Base-by-base conservation (phyloP, 2,113 vertebrate species). In the Rhinoptilus africanus region DNA sequence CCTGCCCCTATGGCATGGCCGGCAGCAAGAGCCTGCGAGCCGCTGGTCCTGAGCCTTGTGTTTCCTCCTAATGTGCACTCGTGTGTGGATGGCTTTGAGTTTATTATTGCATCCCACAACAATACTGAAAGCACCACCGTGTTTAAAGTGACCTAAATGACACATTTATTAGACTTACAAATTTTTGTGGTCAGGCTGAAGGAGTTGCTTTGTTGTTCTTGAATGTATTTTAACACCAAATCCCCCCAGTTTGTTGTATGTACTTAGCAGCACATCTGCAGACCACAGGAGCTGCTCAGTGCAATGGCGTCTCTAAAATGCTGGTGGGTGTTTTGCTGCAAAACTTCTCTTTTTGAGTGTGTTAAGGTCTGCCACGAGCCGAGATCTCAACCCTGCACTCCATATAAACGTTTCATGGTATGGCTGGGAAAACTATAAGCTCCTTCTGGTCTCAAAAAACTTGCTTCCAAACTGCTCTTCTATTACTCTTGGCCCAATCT, bases 61-160 rank as follows among this genome's bases (percentile, higher is more conserved):
- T 34, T 72, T 50, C 23, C 7, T 87, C 63, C 30, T 66, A 1
- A 32, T 0, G 0, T 10, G 16, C 2, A 0, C 32, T 57, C 7
- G 6, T 62, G 10, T 6, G 32, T 16, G 59, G 53, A 21, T 8
- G 16, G 19, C 16, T 59, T 26, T 47, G 20, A 27, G 28, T 54
- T 95, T 32, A 15, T 75, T 53, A 5, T n/a, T 41, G 34, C 20
- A 26, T 48, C 56, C 32, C 32, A 26, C 43, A 69, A 35, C 45
- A 21, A 14, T 32, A 32, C 24, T 41, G 74, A 86, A 85, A 78
- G 13, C 45, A 62, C 37, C 4, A 8, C 12, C 34, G 54, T 56
- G 45, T 59, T 84, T 50, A 15, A 45, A 69, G 66, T 64, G 39
- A 86, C 83, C 71, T 34, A 50, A 88, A 32, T 45, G 59, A 53